Base-by-base conservation (phyloP, 2,888 invertebrate species). In the Itoplectis maculator region DNA sequence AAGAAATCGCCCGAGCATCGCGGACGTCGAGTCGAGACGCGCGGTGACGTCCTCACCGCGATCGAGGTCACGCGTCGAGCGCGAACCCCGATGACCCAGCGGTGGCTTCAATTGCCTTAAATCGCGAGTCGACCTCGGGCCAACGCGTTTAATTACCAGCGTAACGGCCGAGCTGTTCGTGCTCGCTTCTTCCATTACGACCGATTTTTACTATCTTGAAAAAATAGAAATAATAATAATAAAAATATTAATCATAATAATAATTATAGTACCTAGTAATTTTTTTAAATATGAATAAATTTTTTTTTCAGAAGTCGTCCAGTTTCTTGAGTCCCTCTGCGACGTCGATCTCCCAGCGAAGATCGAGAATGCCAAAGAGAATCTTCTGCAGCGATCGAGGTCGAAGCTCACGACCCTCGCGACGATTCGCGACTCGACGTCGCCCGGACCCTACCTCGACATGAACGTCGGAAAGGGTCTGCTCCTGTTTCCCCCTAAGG, bases 361-460 rank as follows among this genome's bases (percentile, higher is more conserved):
- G 47, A 29, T 83, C 15, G 88, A 89, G 47, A 84, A 63, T 23
- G 74, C 84, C 1, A 88, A 91, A 0, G 85, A 86, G 6, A 85
- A 81, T 37, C 81, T 92, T 47, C 70, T 92, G 61, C 35, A 77
- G 9, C 88, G 89, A 2, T 88, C 88, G 20, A 90, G 88, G 37
- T 83, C 86, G 3, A 87, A 85, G 13, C 29, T 87, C 4, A 69
- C 66, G n/a, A 81, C 70, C 45, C 73, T 84, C 0, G 13, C 69
- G 56, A 51, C 80, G 49, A 72, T 56, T 0, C 69, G 75, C 9
- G 70, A 70, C 5, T 83, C 86, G 0, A 76, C 81, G 2, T 90
- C 92, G 0, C 89, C 91, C 0, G 92, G 91, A 15, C 89, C 90
- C 2, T 93, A 93, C 51, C 84, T 93, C 40, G 88, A 90, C 54